These are phyloP conservation scores for Aricia artaxerxes DNA, from an alignment of 2,888 invertebrate species.

Conservation along the genomic window DNA sequence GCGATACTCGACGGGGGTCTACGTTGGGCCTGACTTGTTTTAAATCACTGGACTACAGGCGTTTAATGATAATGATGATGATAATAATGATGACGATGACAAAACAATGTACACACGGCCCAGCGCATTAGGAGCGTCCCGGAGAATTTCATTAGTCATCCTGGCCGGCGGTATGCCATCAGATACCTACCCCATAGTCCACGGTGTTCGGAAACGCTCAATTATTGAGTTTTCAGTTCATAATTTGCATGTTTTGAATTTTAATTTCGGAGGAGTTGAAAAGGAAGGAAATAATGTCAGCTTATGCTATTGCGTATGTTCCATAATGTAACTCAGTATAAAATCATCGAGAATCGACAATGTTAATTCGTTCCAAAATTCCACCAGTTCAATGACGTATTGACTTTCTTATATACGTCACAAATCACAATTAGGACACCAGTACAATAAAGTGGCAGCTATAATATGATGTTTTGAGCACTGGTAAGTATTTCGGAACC, in stretches of 20 bases:
- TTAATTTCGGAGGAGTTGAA: not conserved
- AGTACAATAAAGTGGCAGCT: too few relatives aligned
- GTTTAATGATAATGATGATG: not conserved
- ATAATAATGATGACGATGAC: not conserved
- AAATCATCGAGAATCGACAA: too few relatives aligned
- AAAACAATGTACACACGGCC: constrained; percentile 23
- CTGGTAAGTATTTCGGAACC: too few relatives aligned
- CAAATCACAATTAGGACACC: too few relatives aligned
- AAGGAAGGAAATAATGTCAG: not conserved
- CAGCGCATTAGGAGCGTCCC: constrained; percentile 55
- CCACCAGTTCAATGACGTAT: too few relatives aligned
- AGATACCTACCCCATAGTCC: constrained; percentile 48
- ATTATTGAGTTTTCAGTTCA: constrained; percentile 18
- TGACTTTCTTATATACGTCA: too few relatives aligned
- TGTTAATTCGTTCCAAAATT: too few relatives aligned
- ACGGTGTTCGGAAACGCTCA: not conserved
- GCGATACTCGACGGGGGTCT: too few relatives aligned
- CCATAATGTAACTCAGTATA: too few relatives aligned
- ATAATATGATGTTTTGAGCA: too few relatives aligned
- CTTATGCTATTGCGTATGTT: not conserved
- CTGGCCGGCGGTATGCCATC: constrained; percentile 55
- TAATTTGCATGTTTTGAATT: not conserved
- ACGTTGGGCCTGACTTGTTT: too few relatives aligned
- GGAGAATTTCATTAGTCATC: constrained; percentile 65
- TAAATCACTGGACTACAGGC: not conserved